A percentile compares a stretch with the other conserved stretches of the same genome.
Evolutionary conservation across 1,140 invertebrate species (phyloP).

Genomic region (Leptinotarsa undecemlineata): DNA sequence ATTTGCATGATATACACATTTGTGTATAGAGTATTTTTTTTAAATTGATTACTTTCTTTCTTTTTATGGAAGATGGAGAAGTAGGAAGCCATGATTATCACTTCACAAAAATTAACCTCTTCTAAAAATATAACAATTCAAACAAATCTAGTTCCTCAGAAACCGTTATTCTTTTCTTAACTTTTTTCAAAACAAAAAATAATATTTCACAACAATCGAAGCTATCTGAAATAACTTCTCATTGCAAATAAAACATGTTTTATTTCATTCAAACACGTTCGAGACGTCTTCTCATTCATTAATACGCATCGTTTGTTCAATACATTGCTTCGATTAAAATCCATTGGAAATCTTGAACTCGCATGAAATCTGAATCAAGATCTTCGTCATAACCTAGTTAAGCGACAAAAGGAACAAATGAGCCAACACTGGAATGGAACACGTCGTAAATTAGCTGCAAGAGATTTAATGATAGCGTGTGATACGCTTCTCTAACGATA

Average conservation of each 20-base stretch:
- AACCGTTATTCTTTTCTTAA: neutral
- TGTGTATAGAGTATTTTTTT: too few relatives aligned
- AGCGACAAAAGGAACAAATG: conserved; percentile 10
- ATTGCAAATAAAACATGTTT: neutral
- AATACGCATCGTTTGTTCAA: neutral
- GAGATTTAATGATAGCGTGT: neutral
- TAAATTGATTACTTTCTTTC: too few relatives aligned
- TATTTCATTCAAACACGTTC: too few relatives aligned
- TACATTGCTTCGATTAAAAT: neutral
- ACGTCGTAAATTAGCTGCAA: neutral
- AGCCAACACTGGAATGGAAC: neutral
- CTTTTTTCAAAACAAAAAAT: neutral
- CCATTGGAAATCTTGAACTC: neutral
- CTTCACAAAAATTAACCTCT: too few relatives aligned
- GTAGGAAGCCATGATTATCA: too few relatives aligned
- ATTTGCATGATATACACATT: too few relatives aligned
- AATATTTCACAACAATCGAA: neutral
- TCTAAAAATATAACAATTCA: too few relatives aligned
- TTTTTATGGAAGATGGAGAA: too few relatives aligned
- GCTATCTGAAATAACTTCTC: neutral
- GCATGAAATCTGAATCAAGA: neutral
- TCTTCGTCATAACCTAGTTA: conserved; percentile 5
- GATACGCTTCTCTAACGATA: neutral
- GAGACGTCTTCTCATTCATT: too few relatives aligned
- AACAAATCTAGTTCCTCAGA: too few relatives aligned